phyloP scores from a whole-genome alignment of 2,113 vertebrate genomes.

The Scalopus aquaticus region DNA sequence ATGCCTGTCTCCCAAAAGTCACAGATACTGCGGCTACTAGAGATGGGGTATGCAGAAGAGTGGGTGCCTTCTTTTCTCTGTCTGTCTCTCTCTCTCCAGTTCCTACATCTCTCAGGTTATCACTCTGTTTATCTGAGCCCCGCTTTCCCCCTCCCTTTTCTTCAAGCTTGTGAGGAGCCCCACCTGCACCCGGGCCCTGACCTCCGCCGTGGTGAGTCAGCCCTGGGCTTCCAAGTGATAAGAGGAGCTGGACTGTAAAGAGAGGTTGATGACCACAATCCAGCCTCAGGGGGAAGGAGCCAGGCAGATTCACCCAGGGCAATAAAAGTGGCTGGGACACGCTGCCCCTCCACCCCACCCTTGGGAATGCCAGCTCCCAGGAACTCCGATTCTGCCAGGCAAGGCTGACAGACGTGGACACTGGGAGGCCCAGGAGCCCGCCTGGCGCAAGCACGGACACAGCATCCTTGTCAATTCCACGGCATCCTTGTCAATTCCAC shows the following conservation, averaged over 20 bases:
- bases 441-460: too few species aligned
- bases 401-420: background rate
- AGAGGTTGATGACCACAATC: background rate
- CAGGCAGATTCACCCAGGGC: background rate
- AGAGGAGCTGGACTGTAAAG: background rate
- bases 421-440: background rate
- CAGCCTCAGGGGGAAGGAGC: background rate
- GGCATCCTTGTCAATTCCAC: background rate
- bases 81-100: background rate
- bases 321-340: background rate
- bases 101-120: background rate
- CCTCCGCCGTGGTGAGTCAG: background rate
- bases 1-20: background rate
- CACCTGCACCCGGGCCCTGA: background rate
- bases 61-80: background rate
- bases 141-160: background rate
- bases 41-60: accelerated
- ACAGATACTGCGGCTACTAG: background rate
- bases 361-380: background rate
- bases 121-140: background rate
- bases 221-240: background rate
- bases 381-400: background rate
- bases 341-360: too few species aligned
- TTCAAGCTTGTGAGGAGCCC: background rate
- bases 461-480: too few species aligned